Evolutionary conservation across 1,140 invertebrate genomes (phyloP), one percentile per base, ranked within the genome.

Genomic region (Monochamus saltuarius): DNA sequence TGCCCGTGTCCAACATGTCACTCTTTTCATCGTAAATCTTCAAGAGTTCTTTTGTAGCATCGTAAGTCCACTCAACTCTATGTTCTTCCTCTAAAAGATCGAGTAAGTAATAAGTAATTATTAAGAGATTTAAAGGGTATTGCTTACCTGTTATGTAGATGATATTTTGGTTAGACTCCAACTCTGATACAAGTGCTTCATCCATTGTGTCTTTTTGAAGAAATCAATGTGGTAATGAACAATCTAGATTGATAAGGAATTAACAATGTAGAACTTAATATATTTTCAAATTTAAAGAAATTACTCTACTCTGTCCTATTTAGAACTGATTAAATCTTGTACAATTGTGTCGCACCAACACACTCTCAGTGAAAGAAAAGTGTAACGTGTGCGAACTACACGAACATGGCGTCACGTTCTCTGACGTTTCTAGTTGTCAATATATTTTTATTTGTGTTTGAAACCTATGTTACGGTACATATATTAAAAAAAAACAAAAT

Each of bases 1-100:
- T 56, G 8, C 53, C 53, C 9, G 53, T 45, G n/a, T 56, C 53
- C 22, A 56, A 14, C 42, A 56, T 45, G 22, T 56, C 53, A 56
- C 40, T 45, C 43, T 56, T 56, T 29, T 56, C 53, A 0, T 56
- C 53, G 22, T 56, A 56, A 29, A 56, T 13, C 34, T 56, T 56
- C 29, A 56, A 37, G 13, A 56, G 38, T 36, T 56, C 53, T 8
- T 35, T 43, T 9, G 53, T 56, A 13, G 53, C 53, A 11, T 56
- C 53, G 22, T 56, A 14, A 36, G 13, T 56, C 53, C 53, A 56
- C 35, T 56, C 53, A 4, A 56, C 40, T 29, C 53, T 22, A 29
- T 45, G 40, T 40, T 56, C 53, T 34, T 56, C 53, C 45, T 13
- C 14, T 16, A 16, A 39, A 39, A 29, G 22, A 29, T 29, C 2